Evolutionary conservation across 2,113 vertebrate species (phyloP).

Genomic region (Hiodon alosoides): DNA sequence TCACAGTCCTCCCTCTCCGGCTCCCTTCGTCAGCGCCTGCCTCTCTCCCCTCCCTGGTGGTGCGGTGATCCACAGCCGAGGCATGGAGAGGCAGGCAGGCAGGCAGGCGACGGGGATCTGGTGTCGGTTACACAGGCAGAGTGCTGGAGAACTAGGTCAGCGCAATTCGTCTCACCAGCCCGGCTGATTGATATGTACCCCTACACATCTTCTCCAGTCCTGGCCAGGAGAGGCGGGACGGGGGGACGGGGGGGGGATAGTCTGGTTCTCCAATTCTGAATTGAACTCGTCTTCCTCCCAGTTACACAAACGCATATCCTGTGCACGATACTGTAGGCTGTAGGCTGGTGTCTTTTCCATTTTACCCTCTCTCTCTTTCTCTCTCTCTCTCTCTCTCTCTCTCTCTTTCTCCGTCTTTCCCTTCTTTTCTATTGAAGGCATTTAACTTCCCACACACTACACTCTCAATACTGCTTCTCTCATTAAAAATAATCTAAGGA

Average conservation of each 20-base stretch:
- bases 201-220: too few relatives aligned
- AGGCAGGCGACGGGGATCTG: background rate
- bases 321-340: background rate
- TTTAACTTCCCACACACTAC: background rate
- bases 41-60: background rate
- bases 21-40: background rate
- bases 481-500: too few relatives aligned
- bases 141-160: background rate
- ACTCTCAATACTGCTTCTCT: too few relatives aligned
- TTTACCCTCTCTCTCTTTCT: background rate
- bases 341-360: background rate
- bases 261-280: slow-evolving; percentile 6
- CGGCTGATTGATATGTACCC: too few relatives aligned
- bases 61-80: too few relatives aligned
- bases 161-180: too few relatives aligned
- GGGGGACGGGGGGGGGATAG: too few relatives aligned
- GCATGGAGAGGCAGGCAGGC: too few relatives aligned
- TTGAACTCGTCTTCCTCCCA: slow-evolving; percentile 3
- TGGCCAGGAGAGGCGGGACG: too few relatives aligned
- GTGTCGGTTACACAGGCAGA: background rate
- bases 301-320: slow-evolving; percentile 10
- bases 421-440: background rate
- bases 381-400: background rate
- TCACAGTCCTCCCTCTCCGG: background rate
- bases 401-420: background rate